These are phyloP conservation scores for Mastigias papua DNA, from an alignment of 30 jellyfish, hydroid and myxozoan genomes.

Conservation along the genomic window DNA sequence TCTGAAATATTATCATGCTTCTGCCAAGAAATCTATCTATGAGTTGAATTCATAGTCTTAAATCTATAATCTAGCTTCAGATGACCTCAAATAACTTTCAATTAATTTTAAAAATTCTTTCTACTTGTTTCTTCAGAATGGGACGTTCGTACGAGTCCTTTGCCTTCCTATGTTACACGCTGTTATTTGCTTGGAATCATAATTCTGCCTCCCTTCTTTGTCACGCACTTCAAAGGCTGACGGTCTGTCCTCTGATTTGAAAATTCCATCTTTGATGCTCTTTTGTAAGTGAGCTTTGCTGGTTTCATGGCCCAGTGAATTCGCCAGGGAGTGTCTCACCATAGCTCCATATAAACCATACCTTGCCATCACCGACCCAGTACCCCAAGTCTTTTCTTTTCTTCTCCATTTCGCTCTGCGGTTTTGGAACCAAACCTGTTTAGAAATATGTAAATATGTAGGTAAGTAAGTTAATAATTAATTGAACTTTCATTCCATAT, in stretches of 20 bases:
- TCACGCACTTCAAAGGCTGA: slow-evolving; percentile 19
- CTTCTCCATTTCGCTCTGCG: slow-evolving; percentile 99
- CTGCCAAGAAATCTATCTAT: neutral
- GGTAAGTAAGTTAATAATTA: no score
- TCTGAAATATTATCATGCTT: neutral
- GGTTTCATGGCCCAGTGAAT: slow-evolving; percentile 48
- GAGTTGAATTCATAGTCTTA: neutral
- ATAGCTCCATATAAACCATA: slow-evolving; percentile 98
- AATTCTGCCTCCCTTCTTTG: neutral
- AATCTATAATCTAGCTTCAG: neutral
- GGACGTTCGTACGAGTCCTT: slow-evolving; percentile 2
- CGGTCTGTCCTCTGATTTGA: slow-evolving; percentile 2
- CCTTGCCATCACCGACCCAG: slow-evolving; percentile 96
- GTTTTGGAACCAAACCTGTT: slow-evolving; percentile 98
- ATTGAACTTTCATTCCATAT: no score
- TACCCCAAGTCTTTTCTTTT: slow-evolving; percentile 98
- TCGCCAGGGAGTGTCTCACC: slow-evolving; percentile 92
- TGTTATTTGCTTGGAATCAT: neutral
- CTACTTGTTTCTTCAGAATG: slow-evolving; percentile 7
- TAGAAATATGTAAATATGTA: neutral
- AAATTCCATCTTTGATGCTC: slow-evolving; percentile 20
- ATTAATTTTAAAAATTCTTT: neutral
- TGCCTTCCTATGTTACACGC: slow-evolving; percentile 9
- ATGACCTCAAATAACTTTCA: neutral
- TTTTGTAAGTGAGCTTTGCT: slow-evolving; percentile 21